Evolutionary conservation across 1,140 invertebrate species (phyloP).

Genomic region (Protaetia brevitarsis): DNA sequence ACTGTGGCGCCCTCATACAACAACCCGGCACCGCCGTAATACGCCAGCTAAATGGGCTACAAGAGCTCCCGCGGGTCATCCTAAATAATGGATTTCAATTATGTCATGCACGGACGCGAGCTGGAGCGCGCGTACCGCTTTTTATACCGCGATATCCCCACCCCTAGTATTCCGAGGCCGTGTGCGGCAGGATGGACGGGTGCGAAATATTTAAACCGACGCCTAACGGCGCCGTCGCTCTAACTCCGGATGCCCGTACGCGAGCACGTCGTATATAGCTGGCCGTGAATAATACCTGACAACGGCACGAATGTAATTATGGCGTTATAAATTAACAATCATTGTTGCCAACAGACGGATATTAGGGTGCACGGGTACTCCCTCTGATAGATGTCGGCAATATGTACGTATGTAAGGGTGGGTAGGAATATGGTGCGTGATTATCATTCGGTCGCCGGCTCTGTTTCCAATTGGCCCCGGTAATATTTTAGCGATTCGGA

Average conservation of each 20-base stretch:
- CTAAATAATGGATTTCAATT: conserved; percentile 14
- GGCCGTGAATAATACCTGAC: conserved; percentile 16
- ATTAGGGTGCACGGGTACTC: conserved; percentile 22
- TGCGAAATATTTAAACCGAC: background rate
- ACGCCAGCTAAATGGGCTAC: too few species aligned
- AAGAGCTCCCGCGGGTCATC: background rate
- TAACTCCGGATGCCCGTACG: too few species aligned
- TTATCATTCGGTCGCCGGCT: background rate
- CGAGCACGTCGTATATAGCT: background rate
- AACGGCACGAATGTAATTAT: conserved; percentile 25
- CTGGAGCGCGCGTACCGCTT: background rate
- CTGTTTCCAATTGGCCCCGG: conserved; percentile 5
- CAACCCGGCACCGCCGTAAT: too few species aligned
- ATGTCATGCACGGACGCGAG: background rate
- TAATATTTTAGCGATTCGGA: background rate
- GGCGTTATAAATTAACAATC: conserved; percentile 26
- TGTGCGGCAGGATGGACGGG: background rate
- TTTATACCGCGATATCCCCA: background rate
- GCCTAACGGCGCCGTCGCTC: background rate
- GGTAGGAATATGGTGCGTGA: background rate
- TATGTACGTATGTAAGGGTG: conserved; percentile 1
- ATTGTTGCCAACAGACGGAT: conserved; percentile 26
- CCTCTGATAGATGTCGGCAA: conserved; percentile 24
- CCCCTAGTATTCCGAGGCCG: background rate
- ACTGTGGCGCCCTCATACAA: too few species aligned